These are phyloP conservation scores for Sisor rabdophorus DNA, from an alignment of 2,113 vertebrate species.

Conservation along the genomic window DNA sequence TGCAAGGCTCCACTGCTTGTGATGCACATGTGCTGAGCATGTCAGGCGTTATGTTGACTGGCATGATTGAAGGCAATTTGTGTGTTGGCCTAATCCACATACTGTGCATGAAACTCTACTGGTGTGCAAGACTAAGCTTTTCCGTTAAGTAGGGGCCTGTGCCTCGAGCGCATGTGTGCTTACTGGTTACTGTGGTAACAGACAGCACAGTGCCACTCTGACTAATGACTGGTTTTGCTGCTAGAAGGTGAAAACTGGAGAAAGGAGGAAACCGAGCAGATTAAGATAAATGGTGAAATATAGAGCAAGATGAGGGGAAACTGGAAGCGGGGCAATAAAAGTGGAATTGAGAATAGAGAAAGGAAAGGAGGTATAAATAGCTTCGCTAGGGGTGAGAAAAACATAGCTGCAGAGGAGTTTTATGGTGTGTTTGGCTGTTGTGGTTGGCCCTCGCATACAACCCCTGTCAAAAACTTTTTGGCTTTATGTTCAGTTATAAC, in stretches of 20 bases:
- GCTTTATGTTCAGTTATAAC: no score
- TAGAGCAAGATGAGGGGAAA: neutral
- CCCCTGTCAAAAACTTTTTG: no score
- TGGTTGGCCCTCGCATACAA: slow-evolving; percentile 4
- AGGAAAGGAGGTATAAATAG: neutral
- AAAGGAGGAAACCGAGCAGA: neutral
- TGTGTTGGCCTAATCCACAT: slow-evolving; percentile 29
- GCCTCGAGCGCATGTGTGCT: slow-evolving; percentile 31
- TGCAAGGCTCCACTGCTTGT: neutral
- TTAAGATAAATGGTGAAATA: slow-evolving; percentile 10
- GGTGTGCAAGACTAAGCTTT: slow-evolving; percentile 35
- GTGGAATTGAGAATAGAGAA: neutral
- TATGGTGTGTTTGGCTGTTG: slow-evolving; percentile 16
- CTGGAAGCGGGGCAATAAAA: neutral
- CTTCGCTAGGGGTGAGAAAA: neutral
- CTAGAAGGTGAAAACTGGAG: slow-evolving; percentile 27
- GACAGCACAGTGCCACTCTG: slow-evolving; percentile 38
- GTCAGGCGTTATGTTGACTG: slow-evolving; percentile 7
- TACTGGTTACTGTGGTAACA: slow-evolving; percentile 46
- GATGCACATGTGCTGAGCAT: neutral
- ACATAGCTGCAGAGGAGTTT: slow-evolving; percentile 19
- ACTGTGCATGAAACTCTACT: slow-evolving; percentile 2
- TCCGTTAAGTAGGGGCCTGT: slow-evolving; percentile 28
- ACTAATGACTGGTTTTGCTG: slow-evolving; percentile 30
- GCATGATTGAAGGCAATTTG: slow-evolving; percentile 8